Base-by-base conservation (phyloP, 2,797 vertebrate genomes). In the Mionectes olivaceus region DNA sequence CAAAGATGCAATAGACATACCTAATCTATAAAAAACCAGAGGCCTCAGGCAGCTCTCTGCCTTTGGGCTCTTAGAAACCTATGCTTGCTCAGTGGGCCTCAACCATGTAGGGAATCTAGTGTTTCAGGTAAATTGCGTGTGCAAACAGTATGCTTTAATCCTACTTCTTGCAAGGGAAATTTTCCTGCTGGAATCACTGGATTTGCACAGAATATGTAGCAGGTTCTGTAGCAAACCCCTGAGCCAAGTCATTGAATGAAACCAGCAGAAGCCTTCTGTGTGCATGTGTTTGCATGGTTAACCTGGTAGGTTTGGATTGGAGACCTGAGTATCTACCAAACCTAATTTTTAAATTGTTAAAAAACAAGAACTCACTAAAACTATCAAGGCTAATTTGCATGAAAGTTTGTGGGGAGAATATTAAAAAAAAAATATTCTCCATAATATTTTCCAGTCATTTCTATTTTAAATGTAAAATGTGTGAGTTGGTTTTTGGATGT, bases 401-500 rank as follows among this genome's bases (percentile, higher is more conserved):
- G 5, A 28, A 73, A n/a, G 13, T 63, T 70, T 69, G 7, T 79
- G 44, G 10, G 16, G 16, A 70, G 27, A 64, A 33, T 57, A 49
- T 56, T 39, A 7, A 28, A 55, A 56, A n/a, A 49, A 43, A 9
- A 18, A 1, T 17, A 11, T 78, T 83, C 43, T 63, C 47, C 61
- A 61, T 65, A 41, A 64, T 41, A 15, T 82, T 79, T 86, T 80
- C n/a, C 44, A 92, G 80, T 83, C 68, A 60, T 78, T 92, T 96
- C 85, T 96, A 70, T 86, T 95, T 93, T 84, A 93, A 93, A 93
- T 96, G 52, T 93, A 93, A 96, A 95, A 96, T 19, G 93, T 95
- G 89, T 93, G 91, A 96, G 76, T 90, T 52, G 44, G 67, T 67
- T 94, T 96, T 97, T 96, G 94, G 95, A 95, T 93, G 91, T 96